These are phyloP conservation scores for Epinephelus cyanopodus DNA, from an alignment of 2,113 vertebrate genomes.

Conservation along the genomic window DNA sequence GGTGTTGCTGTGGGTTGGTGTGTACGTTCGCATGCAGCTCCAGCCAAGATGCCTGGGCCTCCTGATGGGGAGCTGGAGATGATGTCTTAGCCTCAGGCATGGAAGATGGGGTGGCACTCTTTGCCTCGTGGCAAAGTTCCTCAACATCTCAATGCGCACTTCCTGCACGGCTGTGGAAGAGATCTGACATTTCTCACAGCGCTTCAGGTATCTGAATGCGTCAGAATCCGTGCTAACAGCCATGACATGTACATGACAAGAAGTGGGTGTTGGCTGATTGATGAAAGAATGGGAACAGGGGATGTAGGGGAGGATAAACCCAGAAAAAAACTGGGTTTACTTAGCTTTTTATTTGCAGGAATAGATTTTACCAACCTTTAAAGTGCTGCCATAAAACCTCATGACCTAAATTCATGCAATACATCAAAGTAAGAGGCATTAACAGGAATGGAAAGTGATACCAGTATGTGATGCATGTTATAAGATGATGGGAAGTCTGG, in stretches of 20 bases:
- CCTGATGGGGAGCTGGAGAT: conserved; percentile 37
- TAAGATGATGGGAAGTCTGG: conserved; percentile 35
- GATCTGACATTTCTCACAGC: conserved; percentile 63
- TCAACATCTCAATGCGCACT: conserved; percentile 28
- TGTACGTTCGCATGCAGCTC: conserved; percentile 2
- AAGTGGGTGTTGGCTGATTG: conserved; percentile 70
- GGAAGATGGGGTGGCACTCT: conserved; percentile 46
- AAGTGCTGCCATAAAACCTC: conserved; percentile 67
- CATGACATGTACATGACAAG: conserved; percentile 72
- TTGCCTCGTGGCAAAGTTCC: conserved; percentile 57
- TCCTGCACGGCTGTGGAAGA: conserved; percentile 30
- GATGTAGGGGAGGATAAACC: conserved; percentile 57
- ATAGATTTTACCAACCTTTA: conserved; percentile 66
- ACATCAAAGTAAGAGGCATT: conserved; percentile 65
- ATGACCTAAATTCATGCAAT: conserved; percentile 66
- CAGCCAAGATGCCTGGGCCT: conserved; percentile 46
- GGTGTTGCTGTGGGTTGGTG: conserved; percentile 25
- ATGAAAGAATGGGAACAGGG: conserved; percentile 71
- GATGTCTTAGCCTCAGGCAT: conserved; percentile 59
- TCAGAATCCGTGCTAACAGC: conserved; percentile 42
- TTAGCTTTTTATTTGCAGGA: conserved; percentile 63
- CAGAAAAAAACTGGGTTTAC: conserved; percentile 57
- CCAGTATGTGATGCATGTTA: conserved; percentile 52
- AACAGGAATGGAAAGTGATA: conserved; percentile 44
- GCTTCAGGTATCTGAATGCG: conserved; percentile 65